phyloP scores from a whole-genome alignment of 2,113 vertebrate genomes.

The Gallinago undulata region DNA sequence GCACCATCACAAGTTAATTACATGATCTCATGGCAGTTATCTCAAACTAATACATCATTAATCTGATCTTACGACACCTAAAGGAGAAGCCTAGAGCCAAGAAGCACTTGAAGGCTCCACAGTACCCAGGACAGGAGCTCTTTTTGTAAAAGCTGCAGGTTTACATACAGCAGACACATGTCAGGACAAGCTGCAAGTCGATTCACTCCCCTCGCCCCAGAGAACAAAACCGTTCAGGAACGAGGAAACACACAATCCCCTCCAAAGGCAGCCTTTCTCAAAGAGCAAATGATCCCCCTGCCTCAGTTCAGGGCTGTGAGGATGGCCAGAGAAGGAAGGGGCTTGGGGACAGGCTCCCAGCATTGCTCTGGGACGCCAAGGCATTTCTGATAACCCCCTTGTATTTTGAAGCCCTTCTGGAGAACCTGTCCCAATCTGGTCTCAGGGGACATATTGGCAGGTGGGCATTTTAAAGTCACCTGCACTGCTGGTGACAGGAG shows the following conservation, averaged over 20 bases:
- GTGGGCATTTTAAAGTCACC: background rate
- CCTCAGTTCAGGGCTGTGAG: background rate
- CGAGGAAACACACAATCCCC: background rate
- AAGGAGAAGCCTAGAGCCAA: conserved; percentile 33
- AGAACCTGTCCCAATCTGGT: background rate
- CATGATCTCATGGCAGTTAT: conserved; percentile 31
- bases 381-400: background rate
- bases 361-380: background rate
- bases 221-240: background rate
- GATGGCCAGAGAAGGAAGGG: background rate
- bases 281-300: background rate
- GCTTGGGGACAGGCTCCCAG: background rate
- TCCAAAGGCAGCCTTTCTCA: background rate
- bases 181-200: conserved; percentile 13
- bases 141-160: conserved; percentile 7
- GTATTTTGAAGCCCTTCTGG: background rate
- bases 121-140: background rate
- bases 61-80: conserved; percentile 28
- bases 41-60: conserved; percentile 36
- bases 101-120: background rate
- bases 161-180: conserved; percentile 8
- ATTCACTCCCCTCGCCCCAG: background rate
- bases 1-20: background rate
- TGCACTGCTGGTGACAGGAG: background rate
- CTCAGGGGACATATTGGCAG: background rate